Conservation (phyloP, 1,140 invertebrate species). For the Aporrectodea caliginosa region DNA sequence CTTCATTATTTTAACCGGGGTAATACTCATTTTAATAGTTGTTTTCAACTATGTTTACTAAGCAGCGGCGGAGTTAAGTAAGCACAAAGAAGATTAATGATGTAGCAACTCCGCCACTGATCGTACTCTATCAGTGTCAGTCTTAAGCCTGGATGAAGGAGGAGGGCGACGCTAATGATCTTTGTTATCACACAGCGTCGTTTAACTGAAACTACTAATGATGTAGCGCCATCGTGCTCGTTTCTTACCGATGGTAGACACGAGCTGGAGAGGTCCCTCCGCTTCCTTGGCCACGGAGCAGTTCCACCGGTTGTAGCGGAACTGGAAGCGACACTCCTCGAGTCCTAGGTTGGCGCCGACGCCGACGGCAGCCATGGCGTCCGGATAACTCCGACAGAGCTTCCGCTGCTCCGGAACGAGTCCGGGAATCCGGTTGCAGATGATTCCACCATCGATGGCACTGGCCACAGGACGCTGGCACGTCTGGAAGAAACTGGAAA, state of each 20-base stretch:
- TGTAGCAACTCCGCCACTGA: too few species aligned
- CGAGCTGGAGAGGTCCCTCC: conserved; percentile 32
- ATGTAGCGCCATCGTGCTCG: too few species aligned
- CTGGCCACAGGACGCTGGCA: conserved; percentile 53
- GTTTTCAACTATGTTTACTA: too few species aligned
- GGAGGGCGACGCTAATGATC: too few species aligned
- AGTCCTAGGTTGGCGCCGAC: conserved; percentile 73
- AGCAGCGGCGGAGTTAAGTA: too few species aligned
- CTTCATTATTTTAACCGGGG: too few species aligned
- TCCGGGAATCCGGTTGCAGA: conserved; percentile 80
- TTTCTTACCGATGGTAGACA: conserved; percentile 13
- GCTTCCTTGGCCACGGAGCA: conserved; percentile 62
- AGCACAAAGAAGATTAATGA: too few species aligned
- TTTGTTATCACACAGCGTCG: too few species aligned
- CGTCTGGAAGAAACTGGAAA: background rate
- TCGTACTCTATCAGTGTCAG: too few species aligned
- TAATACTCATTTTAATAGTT: too few species aligned
- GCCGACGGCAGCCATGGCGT: conserved; percentile 78
- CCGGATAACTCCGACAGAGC: conserved; percentile 75
- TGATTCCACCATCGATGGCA: conserved; percentile 69
- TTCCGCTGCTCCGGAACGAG: conserved; percentile 74
- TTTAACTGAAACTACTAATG: too few species aligned
- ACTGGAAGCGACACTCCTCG: conserved; percentile 71
- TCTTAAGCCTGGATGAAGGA: too few species aligned
- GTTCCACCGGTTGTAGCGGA: conserved; percentile 79